Base-by-base conservation (phyloP, 2,888 invertebrate genomes). In the Rhorus exstirpatorius region DNA sequence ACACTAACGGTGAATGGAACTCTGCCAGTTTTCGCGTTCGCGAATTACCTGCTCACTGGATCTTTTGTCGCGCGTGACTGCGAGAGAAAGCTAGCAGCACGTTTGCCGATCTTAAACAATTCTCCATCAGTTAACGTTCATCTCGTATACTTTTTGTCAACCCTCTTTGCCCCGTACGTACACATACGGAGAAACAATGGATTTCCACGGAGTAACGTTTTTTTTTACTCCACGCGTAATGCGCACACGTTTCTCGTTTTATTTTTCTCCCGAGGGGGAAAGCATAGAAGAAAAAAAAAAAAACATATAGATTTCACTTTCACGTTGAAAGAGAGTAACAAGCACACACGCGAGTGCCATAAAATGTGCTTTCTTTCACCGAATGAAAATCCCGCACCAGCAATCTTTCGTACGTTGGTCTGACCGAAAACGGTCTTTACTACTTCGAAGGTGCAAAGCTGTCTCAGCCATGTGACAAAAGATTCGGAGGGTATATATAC, bases 11-110 rank as follows among this genome's bases (percentile, higher is more conserved):
- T 61, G 41, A 46, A 82, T 82, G 82, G 82, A 82, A 79, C 75
- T 51, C 51, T 79, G 82, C 82, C 79, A 82, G 82, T 82, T 82
- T 82, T 75, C 26, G 75, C 65, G 74, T 76, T 79, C 79, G 75
- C 75, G 82, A 82, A 79, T 79, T 79, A 82, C 82, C 75, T 82
- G 82, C 38, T 53, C 65, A 75, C 70, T 35, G 68, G 60, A 79
- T 82, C 82, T 71, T 82, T 82, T 82, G 82, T 79, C 79, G 46
- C 51, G 6, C 41, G 14, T 19, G 26, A 38, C 14, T 31, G 44
- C 24, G 19, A 17, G 8, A 26, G 21, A 63, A 61, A 75, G 38
- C 60, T 58, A 65, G 53, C 14, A 72, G 58, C 41, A n/a, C 75
- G 58, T 75, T 49, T 35, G 3, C 58, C 46, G 75, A 82, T 82